Evolutionary conservation across 2,113 vertebrate species (phyloP).

Genomic region (Gadus chalcogrammus): DNA sequence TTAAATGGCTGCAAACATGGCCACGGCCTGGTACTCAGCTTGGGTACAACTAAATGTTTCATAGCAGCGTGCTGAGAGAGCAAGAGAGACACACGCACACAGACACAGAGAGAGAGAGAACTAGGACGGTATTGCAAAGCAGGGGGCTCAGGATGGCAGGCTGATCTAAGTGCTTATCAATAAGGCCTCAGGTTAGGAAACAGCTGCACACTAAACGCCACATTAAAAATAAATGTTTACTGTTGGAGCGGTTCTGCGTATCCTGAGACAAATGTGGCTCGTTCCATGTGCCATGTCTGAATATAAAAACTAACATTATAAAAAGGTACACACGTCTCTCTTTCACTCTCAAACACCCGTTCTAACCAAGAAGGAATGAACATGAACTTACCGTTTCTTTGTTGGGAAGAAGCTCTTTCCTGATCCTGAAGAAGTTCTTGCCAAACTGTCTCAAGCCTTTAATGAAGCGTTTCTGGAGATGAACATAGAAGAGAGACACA

Average conservation of each 20-base stretch:
- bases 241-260: constrained; percentile 5
- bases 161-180: constrained; percentile 32
- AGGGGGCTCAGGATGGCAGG: constrained; percentile 20
- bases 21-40: too few relatives aligned
- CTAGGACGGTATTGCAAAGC: constrained; percentile 24
- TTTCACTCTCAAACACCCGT: not conserved
- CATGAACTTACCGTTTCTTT: constrained; percentile 86
- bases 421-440: constrained; percentile 99
- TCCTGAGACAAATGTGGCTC: not conserved
- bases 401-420: constrained; percentile 92
- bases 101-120: too few relatives aligned
- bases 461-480: constrained; percentile 92
- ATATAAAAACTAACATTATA: not conserved
- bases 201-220: not conserved
- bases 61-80: too few relatives aligned
- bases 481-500: constrained; percentile 52
- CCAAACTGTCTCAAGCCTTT: constrained; percentile 97
- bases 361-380: constrained; percentile 12
- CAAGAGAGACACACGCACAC: too few relatives aligned
- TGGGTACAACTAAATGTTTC: too few relatives aligned
- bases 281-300: constrained; percentile 2
- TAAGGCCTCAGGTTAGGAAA: constrained; percentile 33
- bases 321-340: not conserved
- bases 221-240: constrained; percentile 14
- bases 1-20: too few relatives aligned